Conservation (phyloP, 2,888 invertebrate genomes). For the Luperina testacea region DNA sequence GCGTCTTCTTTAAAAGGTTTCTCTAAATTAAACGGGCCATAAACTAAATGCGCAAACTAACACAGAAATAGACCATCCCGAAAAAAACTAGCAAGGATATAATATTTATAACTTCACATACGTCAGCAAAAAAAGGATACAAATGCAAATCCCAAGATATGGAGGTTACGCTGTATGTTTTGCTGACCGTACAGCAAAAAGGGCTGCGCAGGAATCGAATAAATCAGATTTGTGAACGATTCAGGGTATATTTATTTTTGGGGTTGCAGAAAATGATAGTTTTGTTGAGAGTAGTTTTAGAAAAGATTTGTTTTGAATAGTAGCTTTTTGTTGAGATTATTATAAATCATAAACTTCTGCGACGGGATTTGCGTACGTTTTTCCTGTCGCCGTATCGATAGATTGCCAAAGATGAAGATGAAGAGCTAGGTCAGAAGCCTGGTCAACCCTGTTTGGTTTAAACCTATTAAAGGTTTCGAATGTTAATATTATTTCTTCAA, state of each 20-base stretch:
- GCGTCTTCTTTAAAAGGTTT: neutral
- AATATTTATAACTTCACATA: constrained; percentile 59
- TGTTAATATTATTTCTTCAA: too few relatives aligned
- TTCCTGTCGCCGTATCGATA: too few relatives aligned
- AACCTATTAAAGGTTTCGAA: too few relatives aligned
- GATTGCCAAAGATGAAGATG: too few relatives aligned
- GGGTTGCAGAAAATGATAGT: constrained; percentile 40
- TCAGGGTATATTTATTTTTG: constrained; percentile 56
- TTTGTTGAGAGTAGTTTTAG: constrained; percentile 31
- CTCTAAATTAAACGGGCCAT: neutral
- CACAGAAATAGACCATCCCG: neutral
- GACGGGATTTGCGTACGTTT: neutral
- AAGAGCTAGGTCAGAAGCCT: too few relatives aligned
- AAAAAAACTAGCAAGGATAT: constrained; percentile 51
- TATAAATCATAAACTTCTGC: neutral
- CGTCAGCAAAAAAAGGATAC: constrained; percentile 67
- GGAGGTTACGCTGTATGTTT: constrained; percentile 58
- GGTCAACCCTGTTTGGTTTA: too few relatives aligned
- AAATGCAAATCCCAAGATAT: constrained; percentile 65
- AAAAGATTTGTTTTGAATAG: constrained; percentile 1
- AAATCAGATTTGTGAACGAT: constrained; percentile 58
- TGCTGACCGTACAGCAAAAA: constrained; percentile 68
- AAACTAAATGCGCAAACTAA: neutral
- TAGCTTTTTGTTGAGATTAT: constrained; percentile 1
- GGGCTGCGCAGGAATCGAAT: constrained; percentile 60